Conservation (phyloP, 1,140 invertebrate genomes). For the Colletes latitarsis region DNA sequence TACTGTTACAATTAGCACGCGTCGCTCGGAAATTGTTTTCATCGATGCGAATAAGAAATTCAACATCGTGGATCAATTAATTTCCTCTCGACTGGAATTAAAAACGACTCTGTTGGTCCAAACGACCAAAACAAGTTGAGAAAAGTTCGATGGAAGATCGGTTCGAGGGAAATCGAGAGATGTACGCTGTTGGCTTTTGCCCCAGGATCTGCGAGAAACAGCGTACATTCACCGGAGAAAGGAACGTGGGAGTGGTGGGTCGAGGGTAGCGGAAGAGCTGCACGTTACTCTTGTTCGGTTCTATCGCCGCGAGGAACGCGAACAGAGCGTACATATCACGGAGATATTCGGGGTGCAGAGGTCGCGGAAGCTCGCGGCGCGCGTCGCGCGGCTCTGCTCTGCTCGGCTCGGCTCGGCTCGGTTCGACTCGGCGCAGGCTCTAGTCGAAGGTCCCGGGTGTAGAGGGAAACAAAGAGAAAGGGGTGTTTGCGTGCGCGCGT, state of each 20-base stretch:
- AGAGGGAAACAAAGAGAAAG: constrained; percentile 1
- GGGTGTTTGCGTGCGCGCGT: background rate
- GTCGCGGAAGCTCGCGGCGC: background rate
- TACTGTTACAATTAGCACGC: too few relatives aligned
- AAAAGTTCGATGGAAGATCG: background rate
- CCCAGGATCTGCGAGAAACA: constrained; percentile 31
- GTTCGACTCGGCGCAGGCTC: background rate
- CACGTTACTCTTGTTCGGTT: constrained; percentile 53
- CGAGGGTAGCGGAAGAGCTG: background rate
- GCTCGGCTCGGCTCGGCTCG: too few relatives aligned
- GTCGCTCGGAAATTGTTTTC: too few relatives aligned
- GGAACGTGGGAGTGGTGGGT: constrained; percentile 3
- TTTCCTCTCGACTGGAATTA: too few relatives aligned
- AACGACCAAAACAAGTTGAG: background rate
- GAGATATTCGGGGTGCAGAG: constrained; percentile 16
- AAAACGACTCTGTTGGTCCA: too few relatives aligned
- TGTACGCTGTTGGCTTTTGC: constrained; percentile 22
- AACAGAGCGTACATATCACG: constrained; percentile 25
- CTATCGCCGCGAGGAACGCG: constrained; percentile 50
- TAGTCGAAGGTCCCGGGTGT: constrained; percentile 3
- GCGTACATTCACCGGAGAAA: constrained; percentile 35
- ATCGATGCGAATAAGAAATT: too few relatives aligned
- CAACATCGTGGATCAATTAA: too few relatives aligned
- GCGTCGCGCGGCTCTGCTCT: too few relatives aligned
- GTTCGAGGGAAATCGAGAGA: constrained; percentile 9